Percentiles rank a stretch among this genome's conserved stretches.
Conservation (phyloP, 2,797 vertebrate genomes). For the Lindbergichthys nudifrons region DNA sequence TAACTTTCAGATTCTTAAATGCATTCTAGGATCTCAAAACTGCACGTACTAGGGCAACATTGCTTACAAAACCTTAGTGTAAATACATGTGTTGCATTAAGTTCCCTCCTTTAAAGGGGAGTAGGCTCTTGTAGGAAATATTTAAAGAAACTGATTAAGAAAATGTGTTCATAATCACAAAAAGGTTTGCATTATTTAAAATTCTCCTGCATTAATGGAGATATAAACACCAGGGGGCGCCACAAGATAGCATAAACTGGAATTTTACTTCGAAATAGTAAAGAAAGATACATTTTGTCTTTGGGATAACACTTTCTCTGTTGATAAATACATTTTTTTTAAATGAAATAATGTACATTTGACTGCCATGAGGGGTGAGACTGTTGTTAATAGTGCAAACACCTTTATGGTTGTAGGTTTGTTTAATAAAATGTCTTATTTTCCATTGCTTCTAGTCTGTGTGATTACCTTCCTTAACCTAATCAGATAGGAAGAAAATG, state of each 20-base stretch:
- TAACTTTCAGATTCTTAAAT: not conserved
- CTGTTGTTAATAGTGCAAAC: not conserved
- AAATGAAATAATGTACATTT: not conserved
- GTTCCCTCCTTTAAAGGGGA: not conserved
- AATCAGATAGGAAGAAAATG: too few relatives aligned
- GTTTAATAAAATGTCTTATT: not conserved
- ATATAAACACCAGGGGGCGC: constrained; percentile 59
- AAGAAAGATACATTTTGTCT: not conserved
- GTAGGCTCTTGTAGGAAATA: not conserved
- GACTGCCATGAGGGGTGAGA: rapidly evolving
- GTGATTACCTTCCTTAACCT: not conserved
- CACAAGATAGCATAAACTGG: not conserved
- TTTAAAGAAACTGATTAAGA: not conserved
- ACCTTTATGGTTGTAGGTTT: not conserved
- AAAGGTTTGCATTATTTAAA: not conserved
- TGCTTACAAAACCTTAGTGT: not conserved
- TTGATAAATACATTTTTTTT: not conserved
- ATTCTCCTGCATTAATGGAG: not conserved
- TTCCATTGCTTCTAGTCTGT: not conserved
- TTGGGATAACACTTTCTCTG: not conserved
- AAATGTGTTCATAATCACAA: not conserved
- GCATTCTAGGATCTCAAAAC: not conserved
- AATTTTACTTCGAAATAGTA: not conserved
- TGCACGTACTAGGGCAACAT: not conserved
- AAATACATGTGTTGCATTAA: not conserved